Evolutionary conservation across 2,797 vertebrate genomes (phyloP).

Genomic region (Phyllotis vaccarum): DNA sequence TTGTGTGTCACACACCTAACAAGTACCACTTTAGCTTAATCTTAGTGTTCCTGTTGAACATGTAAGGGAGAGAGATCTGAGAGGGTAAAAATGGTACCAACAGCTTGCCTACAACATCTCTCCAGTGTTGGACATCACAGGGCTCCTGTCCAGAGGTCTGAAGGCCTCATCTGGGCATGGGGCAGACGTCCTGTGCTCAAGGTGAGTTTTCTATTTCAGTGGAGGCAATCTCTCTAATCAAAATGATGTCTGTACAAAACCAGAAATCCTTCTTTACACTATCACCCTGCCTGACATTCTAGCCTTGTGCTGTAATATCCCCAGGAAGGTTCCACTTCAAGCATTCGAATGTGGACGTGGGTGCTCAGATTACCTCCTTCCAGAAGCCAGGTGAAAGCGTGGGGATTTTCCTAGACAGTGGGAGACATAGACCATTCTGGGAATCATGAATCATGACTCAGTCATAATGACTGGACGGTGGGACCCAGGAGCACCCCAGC

Average conservation of each 20-base stretch:
- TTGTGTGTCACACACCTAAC: not conserved
- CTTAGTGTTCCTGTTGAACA: not conserved
- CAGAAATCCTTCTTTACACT: slow-evolving; percentile 28
- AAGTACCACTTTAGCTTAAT: slow-evolving; percentile 8
- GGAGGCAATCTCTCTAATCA: not conserved
- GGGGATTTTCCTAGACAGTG: slow-evolving; percentile 1
- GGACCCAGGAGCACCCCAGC: not conserved
- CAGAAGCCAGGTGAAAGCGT: not conserved
- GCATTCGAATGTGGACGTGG: not conserved
- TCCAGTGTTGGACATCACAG: not conserved
- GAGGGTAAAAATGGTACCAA: not conserved
- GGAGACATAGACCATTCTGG: not conserved
- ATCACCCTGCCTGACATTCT: slow-evolving; percentile 45
- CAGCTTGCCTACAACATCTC: not conserved
- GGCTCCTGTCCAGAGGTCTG: not conserved
- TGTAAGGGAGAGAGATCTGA: not conserved
- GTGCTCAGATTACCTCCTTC: slow-evolving; percentile 42
- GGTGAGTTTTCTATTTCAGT: not conserved
- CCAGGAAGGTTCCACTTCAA: not conserved
- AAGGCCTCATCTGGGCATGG: not conserved
- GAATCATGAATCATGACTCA: not conserved
- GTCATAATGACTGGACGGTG: not conserved
- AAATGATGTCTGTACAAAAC: slow-evolving; percentile 5
- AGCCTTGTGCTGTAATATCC: not conserved
- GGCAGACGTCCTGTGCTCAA: not conserved